A percentile compares a stretch with the other conserved stretches of the same genome.
phyloP scores from a whole-genome alignment of 2,113 vertebrate genomes.

The Callaeas wilsoni region DNA sequence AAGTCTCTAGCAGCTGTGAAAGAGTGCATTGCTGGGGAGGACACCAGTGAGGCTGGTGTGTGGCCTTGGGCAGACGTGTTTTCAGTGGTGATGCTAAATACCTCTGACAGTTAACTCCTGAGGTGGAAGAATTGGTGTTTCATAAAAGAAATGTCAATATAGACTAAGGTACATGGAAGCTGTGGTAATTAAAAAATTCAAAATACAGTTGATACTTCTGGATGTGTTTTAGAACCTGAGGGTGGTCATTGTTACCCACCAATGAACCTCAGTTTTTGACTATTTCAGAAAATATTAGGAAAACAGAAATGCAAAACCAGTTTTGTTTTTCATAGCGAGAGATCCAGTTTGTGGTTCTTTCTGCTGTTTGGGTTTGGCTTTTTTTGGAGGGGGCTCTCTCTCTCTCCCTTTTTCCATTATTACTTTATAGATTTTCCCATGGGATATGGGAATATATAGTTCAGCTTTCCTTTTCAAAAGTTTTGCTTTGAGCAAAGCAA shows the following conservation, averaged over 20 bases:
- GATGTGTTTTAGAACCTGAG: background rate
- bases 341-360: background rate
- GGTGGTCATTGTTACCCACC: background rate
- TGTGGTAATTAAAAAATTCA: background rate
- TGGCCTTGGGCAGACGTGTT: background rate
- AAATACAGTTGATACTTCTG: background rate
- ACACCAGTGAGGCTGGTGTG: background rate
- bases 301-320: background rate
- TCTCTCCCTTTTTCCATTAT: background rate
- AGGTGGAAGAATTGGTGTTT: background rate
- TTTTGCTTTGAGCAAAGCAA: background rate
- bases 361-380: background rate
- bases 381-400: accelerated
- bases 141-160: background rate
- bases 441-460: background rate
- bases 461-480: background rate
- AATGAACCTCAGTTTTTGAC: background rate
- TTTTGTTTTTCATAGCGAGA: background rate
- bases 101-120: background rate
- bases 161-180: background rate
- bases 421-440: background rate
- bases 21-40: background rate
- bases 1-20: background rate
- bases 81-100: background rate
- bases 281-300: background rate